A percentile compares a stretch with the other conserved stretches of the same genome.
These are phyloP conservation scores for Apolygus lucorum DNA, from an alignment of 1,140 invertebrate species.

Conservation along the genomic window DNA sequence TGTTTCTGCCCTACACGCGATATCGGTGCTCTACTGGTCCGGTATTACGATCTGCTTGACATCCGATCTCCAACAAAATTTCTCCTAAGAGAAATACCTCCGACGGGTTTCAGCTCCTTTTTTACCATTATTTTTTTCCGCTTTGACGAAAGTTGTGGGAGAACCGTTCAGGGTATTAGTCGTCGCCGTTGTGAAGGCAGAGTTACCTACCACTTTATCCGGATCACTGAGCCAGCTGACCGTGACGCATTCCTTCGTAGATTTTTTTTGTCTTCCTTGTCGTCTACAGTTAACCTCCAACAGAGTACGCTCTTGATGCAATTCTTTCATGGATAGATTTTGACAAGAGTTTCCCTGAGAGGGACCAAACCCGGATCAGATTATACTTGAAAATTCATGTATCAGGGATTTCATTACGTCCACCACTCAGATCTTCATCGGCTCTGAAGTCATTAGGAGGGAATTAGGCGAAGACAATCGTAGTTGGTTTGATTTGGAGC, in stretches of 20 bases:
- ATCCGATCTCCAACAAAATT: background rate
- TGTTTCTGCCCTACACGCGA: background rate
- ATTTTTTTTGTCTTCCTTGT: background rate
- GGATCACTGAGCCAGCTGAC: background rate
- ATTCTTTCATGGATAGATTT: no score
- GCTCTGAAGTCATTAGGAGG: no score
- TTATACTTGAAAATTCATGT: no score
- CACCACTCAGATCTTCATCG: no score
- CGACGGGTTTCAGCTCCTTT: background rate
- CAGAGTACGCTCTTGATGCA: no score
- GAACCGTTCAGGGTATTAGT: background rate
- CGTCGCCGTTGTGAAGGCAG: background rate
- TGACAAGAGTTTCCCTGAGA: no score
- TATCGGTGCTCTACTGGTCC: background rate
- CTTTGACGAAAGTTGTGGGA: background rate
- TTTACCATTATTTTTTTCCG: background rate
- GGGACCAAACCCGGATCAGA: no score
- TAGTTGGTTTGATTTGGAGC: no score
- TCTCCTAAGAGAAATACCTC: background rate
- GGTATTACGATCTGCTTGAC: background rate
- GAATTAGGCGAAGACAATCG: no score
- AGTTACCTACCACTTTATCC: background rate
- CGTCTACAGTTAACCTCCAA: background rate
- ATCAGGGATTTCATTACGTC: no score
- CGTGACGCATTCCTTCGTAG: background rate